Conservation (phyloP, 1,140 invertebrate genomes). For the Drosophila athabasca region DNA sequence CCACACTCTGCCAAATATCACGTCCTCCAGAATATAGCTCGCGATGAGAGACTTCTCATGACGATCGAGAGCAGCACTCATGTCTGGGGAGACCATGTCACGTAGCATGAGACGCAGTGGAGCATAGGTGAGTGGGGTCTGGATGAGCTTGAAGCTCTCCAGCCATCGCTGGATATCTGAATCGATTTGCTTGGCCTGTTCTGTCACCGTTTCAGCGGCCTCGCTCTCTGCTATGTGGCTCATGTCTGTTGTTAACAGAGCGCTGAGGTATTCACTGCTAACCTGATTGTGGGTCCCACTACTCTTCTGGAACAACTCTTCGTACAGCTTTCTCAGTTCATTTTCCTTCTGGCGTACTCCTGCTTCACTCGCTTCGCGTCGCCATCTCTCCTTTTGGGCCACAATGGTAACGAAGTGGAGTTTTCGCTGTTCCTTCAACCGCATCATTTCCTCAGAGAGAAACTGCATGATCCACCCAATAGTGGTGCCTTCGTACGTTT, state of each 20-base stretch:
- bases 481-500: constrained; percentile 65
- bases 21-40: constrained; percentile 69
- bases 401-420: constrained; percentile 89
- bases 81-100: constrained; percentile 54
- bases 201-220: constrained; percentile 85
- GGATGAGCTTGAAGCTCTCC: constrained; percentile 79
- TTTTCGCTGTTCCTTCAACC: constrained; percentile 88
- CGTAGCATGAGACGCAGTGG: constrained; percentile 47
- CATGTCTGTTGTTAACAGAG: constrained; percentile 86
- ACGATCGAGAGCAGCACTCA: constrained; percentile 13
- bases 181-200: constrained; percentile 86
- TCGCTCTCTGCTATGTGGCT: constrained; percentile 85
- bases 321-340: constrained; percentile 86
- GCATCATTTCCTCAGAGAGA: constrained; percentile 86
- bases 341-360: constrained; percentile 87
- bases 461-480: constrained; percentile 78
- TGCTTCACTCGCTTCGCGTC: constrained; percentile 88
- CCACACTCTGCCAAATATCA: constrained; percentile 51
- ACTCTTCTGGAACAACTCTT: constrained; percentile 86
- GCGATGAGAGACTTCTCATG: constrained; percentile 47
- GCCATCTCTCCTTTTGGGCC: constrained; percentile 87
- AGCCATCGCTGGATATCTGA: constrained; percentile 76
- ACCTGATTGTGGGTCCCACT: constrained; percentile 85
- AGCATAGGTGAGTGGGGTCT: constrained; percentile 83
- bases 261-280: constrained; percentile 87